Evolutionary conservation across 1,140 invertebrate genomes (phyloP), one percentile per base, ranked within the genome.

Genomic region (Diorhabda elongata): DNA sequence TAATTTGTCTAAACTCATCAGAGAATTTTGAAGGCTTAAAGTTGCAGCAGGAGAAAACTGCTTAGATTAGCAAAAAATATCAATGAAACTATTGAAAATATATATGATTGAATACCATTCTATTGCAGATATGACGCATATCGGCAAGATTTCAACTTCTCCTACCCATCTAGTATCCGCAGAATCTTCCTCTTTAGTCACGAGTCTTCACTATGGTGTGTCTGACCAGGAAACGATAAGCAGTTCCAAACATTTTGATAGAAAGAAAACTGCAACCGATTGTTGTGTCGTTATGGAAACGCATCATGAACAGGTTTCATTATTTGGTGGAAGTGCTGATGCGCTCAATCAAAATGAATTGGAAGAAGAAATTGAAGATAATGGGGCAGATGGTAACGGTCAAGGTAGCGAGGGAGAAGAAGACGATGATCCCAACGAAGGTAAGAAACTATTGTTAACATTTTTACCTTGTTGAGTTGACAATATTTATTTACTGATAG

Each of bases 271-370:
- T 62, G 75, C 73, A 61, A 79, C 81, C 63, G 26, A 26, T 26
- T 74, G 78, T 6, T 68, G 78, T 44, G 66, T 81, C 8, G 76
- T 80, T 42, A 77, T 80, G 76, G 79, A 81, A 62, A 74, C 76
- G 3, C 72, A 74, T 60, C 79, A 79, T 64, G 70, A 76, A 68
- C 75, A 74, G 69, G 71, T 73, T 26, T 73, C 75, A 3, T 72
- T 80, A 58, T 77, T 75, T 64, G 76, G 79, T 59, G 79, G 80
- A 65, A 80, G 81, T 70, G 75, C 78, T 66, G 79, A 78, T 81
- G 75, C 52, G 74, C 67, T 52, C 2, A 52, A 52, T n/a, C 6
- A 52, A 52, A 52, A 6, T n/a, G 64, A 52, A 4, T 6, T 52
- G 6, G 47, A 52, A 6, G 47, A 52, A 52, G 47, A 52, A n/a